Evolutionary conservation across 2,888 invertebrate genomes (phyloP), one percentile per base, ranked within the genome.

Genomic region (Acleris cristana): DNA sequence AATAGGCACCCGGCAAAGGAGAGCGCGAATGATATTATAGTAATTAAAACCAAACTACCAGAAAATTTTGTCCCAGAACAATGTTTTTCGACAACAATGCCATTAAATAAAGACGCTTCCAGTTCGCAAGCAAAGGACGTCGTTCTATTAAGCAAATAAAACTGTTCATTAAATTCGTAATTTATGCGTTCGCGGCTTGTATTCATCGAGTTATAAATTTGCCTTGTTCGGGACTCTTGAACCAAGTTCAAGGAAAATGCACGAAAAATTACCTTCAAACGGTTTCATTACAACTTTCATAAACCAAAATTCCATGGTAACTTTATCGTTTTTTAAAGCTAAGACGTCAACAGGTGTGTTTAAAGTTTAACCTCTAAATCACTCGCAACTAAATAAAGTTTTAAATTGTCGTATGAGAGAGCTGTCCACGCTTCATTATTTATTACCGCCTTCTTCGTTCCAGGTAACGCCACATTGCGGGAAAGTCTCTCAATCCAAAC

Each of bases 11-110:
- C 64, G 72, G 71, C 64, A 79, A 79, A 79, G 76, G 76, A 78
- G 74, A 81, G 77, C 78, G 77, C 74, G 74, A 84, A 84, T 82
- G 76, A 82, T 83, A 85, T 84, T 83, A 84, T 81, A 84, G 84
- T 84, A 88, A 87, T 89, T 87, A 87, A 85, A 79, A 79, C 74
- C 76, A 83, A 85, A 83, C 79, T 82, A 84, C 79, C 83, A 83
- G 80, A 82, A 85, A 88, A 89, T 87, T 79, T 85, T 78, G 82
- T 79, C 81, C 72, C 76, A 69, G 73, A 79, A 83, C 82, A 83
- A 83, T 86, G 83, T 85, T 84, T 82, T 81, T 78, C 75, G 76
- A 73, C 73, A 72, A 80, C 77, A 80, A 77, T 76, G 79, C 73
- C 81, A 74, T 83, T 82, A 82, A 80, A 76, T 79, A 79, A 79